These are phyloP conservation scores for Bagarius yarrelli DNA, from an alignment of 2,113 vertebrate species.

Conservation along the genomic window DNA sequence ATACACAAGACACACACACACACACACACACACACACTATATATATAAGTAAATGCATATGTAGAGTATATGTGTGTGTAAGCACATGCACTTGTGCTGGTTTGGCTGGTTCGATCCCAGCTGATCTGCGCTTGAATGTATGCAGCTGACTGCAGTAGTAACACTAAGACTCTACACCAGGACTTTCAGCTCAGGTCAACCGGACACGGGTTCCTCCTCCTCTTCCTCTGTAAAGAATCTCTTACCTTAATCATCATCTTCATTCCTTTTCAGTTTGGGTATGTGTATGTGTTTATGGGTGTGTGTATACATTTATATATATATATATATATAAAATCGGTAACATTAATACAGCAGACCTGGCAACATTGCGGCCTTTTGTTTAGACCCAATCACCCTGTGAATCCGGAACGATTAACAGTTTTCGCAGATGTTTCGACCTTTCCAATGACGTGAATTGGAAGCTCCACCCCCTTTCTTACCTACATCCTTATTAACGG, in stretches of 20 bases:
- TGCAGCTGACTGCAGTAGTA: background rate
- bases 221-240: constrained; percentile 13
- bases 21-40: too few relatives aligned
- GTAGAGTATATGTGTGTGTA: constrained; percentile 15
- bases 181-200: constrained; percentile 44
- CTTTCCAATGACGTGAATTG: background rate
- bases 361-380: background rate
- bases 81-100: background rate
- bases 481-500: background rate
- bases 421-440: background rate
- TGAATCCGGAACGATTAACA: background rate
- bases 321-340: background rate
- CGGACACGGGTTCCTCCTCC: constrained; percentile 47
- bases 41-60: background rate
- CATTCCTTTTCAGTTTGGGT: constrained; percentile 3
- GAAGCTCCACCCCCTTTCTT: background rate
- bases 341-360: background rate
- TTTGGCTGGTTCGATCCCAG: constrained; percentile 12
- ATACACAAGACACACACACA: background rate
- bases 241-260: constrained; percentile 40
- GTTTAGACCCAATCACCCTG: background rate
- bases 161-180: constrained; percentile 35
- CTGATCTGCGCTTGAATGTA: background rate
- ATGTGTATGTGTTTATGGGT: background rate
- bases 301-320: constrained; percentile 10